These are phyloP conservation scores for Dasyornis broadbenti DNA, from an alignment of 2,113 vertebrate genomes.

Conservation along the genomic window DNA sequence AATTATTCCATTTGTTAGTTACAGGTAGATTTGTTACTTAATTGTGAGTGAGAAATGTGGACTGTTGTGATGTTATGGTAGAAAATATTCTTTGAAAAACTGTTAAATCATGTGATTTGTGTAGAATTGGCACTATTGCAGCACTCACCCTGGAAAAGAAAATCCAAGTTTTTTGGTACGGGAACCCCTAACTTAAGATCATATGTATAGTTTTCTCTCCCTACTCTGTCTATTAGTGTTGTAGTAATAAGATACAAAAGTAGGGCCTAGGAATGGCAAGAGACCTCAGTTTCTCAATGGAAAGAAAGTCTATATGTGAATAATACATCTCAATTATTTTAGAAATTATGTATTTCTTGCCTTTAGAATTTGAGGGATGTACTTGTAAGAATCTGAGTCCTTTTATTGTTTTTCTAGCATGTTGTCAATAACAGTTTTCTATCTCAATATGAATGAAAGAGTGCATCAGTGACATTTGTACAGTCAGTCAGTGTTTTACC, in stretches of 20 bases:
- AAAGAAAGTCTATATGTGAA: not conserved
- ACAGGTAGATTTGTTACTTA: not conserved
- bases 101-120: not conserved
- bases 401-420: not conserved
- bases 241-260: not conserved
- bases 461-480: not conserved
- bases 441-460: not conserved
- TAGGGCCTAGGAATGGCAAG: not conserved
- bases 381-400: not conserved
- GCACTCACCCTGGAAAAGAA: not conserved
- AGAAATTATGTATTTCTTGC: not conserved
- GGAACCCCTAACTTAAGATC: not conserved
- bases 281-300: not conserved
- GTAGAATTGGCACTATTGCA: not conserved
- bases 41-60: not conserved
- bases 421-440: not conserved
- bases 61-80: not conserved
- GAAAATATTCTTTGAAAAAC: not conserved
- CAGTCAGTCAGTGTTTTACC: not conserved
- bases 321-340: not conserved
- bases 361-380: not conserved
- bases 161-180: not conserved
- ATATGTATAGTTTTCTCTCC: not conserved
- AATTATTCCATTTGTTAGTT: not conserved
- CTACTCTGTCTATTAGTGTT: not conserved